phyloP scores from a whole-genome alignment of 2,797 vertebrate genomes.

The Serranus cabrilla region DNA sequence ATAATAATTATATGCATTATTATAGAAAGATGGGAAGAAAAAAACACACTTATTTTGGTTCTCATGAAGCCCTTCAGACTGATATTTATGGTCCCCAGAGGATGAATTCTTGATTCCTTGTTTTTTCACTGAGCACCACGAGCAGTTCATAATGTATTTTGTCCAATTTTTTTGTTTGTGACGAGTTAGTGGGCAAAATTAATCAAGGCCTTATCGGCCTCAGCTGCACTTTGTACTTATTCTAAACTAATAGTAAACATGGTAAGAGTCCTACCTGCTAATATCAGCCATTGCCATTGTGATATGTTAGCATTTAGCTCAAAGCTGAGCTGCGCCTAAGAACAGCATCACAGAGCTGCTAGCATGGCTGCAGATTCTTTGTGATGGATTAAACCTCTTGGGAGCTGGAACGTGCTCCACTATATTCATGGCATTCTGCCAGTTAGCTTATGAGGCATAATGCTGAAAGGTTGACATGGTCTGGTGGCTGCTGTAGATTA shows the following conservation, averaged over 20 bases:
- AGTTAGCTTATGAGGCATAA: neutral
- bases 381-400: neutral
- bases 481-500: neutral
- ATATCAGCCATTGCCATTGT: neutral
- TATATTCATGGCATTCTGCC: neutral
- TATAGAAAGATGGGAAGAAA: slow-evolving; percentile 1
- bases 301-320: neutral
- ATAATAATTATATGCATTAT: neutral
- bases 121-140: neutral
- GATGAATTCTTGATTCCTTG: neutral
- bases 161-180: neutral
- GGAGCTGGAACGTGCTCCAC: neutral
- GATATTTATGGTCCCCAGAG: slow-evolving; percentile 18
- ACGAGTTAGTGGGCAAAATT: neutral
- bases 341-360: neutral
- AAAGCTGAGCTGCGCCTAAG: neutral
- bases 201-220: neutral
- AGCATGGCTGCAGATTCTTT: neutral
- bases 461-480: neutral
- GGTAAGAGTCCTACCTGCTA: neutral
- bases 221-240: neutral
- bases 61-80: neutral
- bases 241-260: neutral
- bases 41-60: neutral
- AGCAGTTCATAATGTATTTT: slow-evolving; percentile 5